Conservation (phyloP, 2,113 vertebrate species). For the Silurus meridionalis region DNA sequence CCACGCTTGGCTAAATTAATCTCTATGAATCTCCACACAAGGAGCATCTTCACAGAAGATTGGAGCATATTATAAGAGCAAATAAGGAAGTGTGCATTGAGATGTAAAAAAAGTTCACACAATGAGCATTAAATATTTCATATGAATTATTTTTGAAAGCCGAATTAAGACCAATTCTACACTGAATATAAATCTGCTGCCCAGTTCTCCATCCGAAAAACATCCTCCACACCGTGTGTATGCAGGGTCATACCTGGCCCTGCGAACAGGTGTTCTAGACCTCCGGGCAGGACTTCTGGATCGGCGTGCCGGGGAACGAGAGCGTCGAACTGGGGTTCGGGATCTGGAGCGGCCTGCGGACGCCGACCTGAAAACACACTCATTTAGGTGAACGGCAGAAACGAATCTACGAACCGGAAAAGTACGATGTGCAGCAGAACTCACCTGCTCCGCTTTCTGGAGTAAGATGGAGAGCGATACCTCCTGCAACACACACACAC, state of each 20-base stretch:
- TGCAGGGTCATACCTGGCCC: conserved; percentile 20
- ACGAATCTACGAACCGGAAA: background rate
- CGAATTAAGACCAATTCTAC: too few relatives aligned
- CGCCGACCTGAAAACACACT: conserved; percentile 65
- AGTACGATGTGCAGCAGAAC: background rate
- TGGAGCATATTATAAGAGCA: too few relatives aligned
- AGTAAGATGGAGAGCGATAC: conserved; percentile 74
- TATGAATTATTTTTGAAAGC: too few relatives aligned
- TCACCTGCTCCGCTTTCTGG: conserved; percentile 76
- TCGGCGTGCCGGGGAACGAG: conserved; percentile 47
- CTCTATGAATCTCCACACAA: too few relatives aligned
- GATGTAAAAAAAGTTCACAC: too few relatives aligned
- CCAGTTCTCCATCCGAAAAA: too few relatives aligned
- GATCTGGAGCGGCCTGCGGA: conserved; percentile 73
- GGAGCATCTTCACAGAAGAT: too few relatives aligned
- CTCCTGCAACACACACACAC: conserved; percentile 57
- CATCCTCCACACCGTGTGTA: background rate
- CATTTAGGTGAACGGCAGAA: background rate
- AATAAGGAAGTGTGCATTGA: too few relatives aligned
- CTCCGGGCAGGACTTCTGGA: conserved; percentile 63
- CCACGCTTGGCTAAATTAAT: too few relatives aligned
- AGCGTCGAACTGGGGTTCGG: conserved; percentile 67
- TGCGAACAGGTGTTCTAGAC: conserved; percentile 59
- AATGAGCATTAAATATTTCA: too few relatives aligned
- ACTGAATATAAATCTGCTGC: too few relatives aligned